Evolutionary conservation across 2,888 invertebrate genomes (phyloP), one percentile per base, ranked within the genome.

Genomic region (Agrenia bidenticulata): DNA sequence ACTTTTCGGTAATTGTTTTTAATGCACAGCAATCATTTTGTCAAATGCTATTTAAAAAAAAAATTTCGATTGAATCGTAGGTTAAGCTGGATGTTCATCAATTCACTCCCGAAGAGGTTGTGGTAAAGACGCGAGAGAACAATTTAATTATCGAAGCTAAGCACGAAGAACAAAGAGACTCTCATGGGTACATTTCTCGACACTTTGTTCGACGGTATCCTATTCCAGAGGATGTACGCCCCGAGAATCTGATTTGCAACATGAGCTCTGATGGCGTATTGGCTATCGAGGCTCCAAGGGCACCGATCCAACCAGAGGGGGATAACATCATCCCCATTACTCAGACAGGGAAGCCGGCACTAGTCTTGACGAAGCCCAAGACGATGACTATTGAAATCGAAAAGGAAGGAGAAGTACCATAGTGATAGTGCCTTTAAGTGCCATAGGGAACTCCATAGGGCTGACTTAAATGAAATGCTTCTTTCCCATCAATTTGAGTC

Each of bases 91-190:
- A 79, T 61, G 77, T 79, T 13, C 77, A 75, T 13, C 78, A 79
- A 53, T 79, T 79, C 69, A 74, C 72, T 45, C 78, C 79, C 0
- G 78, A 79, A 13, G 79, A 80, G 60, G 74, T 79, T 11, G 72
- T 73, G 0, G 78, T 80, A 19, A 80, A 79, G 56, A 78, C 77
- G 0, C 74, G 77, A 7, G 78, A 78, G 61, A 77, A 77, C 55
- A 63, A 66, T 26, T 72, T 80, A 4, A 72, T 77, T 0, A 73
- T 80, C 21, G 77, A 78, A 51, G 79, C 78, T 41, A 79, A 78
- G 64, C 79, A 80, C 64, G 78, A 78, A 57, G 79, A 80, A 45
- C 50, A 61, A 42, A 26, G 62, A 37, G 66, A 66, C 42, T 51
- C 61, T 9, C 66, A 66, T 27, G 63, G 66, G 5, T 77, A 74